Evolutionary conservation across 2,797 vertebrate species (phyloP).

Genomic region (Danio jaintianensis): DNA sequence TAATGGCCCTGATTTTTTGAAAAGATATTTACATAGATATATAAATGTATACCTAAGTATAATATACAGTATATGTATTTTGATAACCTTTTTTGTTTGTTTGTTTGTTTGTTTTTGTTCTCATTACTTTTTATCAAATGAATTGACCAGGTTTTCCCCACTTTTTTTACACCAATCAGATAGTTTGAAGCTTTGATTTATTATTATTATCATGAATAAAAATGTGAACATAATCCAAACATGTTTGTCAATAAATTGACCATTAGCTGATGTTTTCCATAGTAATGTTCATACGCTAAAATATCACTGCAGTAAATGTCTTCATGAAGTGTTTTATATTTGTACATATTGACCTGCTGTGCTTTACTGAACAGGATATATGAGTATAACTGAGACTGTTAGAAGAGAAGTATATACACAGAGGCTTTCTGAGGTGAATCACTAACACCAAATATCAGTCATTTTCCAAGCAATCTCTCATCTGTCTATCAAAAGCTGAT

Average conservation of each 20-base stretch:
- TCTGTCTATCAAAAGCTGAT: slow-evolving; percentile 49
- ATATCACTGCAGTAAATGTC: neutral
- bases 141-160: slow-evolving; percentile 31
- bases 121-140: slow-evolving; percentile 3
- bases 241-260: slow-evolving; percentile 65
- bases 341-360: neutral
- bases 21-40: slow-evolving; percentile 41
- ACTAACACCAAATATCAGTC: slow-evolving; percentile 24
- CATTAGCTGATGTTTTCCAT: slow-evolving; percentile 65
- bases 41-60: slow-evolving; percentile 49
- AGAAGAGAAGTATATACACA: neutral
- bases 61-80: slow-evolving; percentile 71
- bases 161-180: slow-evolving; percentile 73
- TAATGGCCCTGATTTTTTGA: slow-evolving; percentile 57
- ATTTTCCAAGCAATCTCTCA: slow-evolving; percentile 35
- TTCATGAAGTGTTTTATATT: neutral
- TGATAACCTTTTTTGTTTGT: slow-evolving; percentile 67
- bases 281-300: slow-evolving; percentile 3
- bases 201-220: slow-evolving; percentile 63
- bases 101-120: neutral
- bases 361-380: neutral
- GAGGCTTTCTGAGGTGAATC: slow-evolving; percentile 30
- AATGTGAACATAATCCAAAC: slow-evolving; percentile 61
- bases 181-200: slow-evolving; percentile 58
- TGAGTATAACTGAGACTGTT: slow-evolving; percentile 12